A percentile compares a stretch with the other conserved stretches of the same genome.
phyloP scores from a whole-genome alignment of 2,797 vertebrate genomes.

The Pipistrellus kuhlii region DNA sequence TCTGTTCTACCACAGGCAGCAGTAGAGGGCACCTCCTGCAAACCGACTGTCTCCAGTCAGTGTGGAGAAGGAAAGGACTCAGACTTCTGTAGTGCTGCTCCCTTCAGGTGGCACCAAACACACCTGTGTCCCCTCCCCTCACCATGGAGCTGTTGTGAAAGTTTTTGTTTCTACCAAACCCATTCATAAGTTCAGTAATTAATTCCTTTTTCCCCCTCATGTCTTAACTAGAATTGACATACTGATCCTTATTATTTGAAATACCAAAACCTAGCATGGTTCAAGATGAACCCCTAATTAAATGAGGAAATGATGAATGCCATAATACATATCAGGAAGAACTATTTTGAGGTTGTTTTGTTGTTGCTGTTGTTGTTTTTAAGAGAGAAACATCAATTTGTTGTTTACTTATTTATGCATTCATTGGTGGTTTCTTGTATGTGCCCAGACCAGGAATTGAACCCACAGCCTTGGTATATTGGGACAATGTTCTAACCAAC shows the following conservation, averaged over 20 bases:
- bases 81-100: not conserved
- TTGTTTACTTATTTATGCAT: not conserved
- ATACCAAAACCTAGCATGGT: constrained; percentile 47
- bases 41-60: not conserved
- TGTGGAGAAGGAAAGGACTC: not conserved
- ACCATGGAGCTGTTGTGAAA: not conserved
- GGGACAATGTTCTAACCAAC: not conserved
- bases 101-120: not conserved
- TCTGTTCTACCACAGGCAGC: not conserved
- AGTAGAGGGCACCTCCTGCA: not conserved
- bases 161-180: constrained; percentile 1
- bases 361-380: not conserved
- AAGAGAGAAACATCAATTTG: not conserved
- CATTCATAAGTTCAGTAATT: constrained; percentile 22
- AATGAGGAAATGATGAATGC: constrained; percentile 58
- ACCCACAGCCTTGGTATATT: not conserved
- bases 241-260: constrained; percentile 49
- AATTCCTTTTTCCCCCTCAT: constrained; percentile 2
- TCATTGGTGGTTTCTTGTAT: not conserved
- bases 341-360: constrained; percentile 26
- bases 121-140: not conserved
- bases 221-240: constrained; percentile 45
- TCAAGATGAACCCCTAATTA: constrained; percentile 37
- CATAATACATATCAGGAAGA: constrained; percentile 9
- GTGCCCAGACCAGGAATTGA: not conserved